Base-by-base conservation (phyloP, 2,888 invertebrate species). In the Galerucella nymphaeae region DNA sequence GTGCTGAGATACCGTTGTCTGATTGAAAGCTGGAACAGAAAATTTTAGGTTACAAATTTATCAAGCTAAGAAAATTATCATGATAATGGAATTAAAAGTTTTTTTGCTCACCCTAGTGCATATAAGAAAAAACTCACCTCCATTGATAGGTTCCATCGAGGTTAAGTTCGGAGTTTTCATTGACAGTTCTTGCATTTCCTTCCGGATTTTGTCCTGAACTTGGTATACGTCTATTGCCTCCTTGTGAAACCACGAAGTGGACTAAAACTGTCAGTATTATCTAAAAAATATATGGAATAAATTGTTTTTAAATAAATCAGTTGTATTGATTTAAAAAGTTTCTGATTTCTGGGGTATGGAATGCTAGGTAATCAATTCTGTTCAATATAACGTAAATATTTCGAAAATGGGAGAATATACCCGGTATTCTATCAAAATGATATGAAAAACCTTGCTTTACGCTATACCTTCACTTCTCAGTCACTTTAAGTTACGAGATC, bases 71-170 rank as follows among this genome's bases (percentile, higher is more conserved):
- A n/a, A n/a, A n/a, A n/a, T n/a, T n/a, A n/a, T n/a, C n/a, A n/a
- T n/a, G n/a, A n/a, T n/a, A n/a, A n/a, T n/a, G n/a, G n/a, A n/a
- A n/a, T n/a, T n/a, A n/a, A n/a, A n/a, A n/a, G n/a, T n/a, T n/a
- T n/a, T n/a, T n/a, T n/a, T n/a, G n/a, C n/a, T n/a, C n/a, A 10
- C 42, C 0, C 11, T 66, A 38, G 16, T 14, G 30, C 30, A 30
- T 57, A 66, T 23, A 45, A 68, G 42, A 63, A 67, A 53, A 42
- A 75, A 85, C 86, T 86, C 84, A 90, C 90, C 81, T 83, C 81
- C 88, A 89, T 76, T 78, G 84, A 84, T 87, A 90, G 73, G 85
- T 85, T 72, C 90, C 90, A 75, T 90, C 89, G 20, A 87, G 87
- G 50, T 81, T 82, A 45, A 85, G 80, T 13, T 88, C 88, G 67